Percentiles rank a stretch among this genome's conserved stretches.
Conservation (phyloP, 2,113 vertebrate genomes). For the Sylvietta virens region DNA sequence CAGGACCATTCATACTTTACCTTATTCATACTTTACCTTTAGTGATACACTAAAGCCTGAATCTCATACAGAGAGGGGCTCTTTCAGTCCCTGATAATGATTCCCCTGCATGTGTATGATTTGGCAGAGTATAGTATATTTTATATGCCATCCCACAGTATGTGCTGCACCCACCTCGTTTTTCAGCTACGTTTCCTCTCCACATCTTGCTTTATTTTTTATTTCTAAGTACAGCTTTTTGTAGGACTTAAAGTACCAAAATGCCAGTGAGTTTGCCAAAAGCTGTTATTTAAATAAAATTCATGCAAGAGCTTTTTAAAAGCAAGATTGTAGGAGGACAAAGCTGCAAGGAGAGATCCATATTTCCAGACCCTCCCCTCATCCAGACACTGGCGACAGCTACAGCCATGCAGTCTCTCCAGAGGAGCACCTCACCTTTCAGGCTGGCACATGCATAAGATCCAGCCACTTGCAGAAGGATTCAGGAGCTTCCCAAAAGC, state of each 20-base stretch:
- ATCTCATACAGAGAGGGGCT: neutral
- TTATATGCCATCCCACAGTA: neutral
- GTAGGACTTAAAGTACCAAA: constrained; percentile 1
- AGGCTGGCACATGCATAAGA: neutral
- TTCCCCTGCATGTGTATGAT: neutral
- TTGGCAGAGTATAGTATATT: neutral
- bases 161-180: neutral
- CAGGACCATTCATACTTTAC: neutral
- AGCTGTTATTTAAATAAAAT: neutral
- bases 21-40: neutral
- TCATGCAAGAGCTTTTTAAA: neutral
- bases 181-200: neutral
- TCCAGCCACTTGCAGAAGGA: neutral
- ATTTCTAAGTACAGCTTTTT: neutral
- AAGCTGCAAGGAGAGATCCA: neutral
- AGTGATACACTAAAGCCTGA: neutral
- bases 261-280: neutral
- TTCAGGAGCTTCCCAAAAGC: neutral
- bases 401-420: neutral
- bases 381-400: neutral
- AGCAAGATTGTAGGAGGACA: neutral
- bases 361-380: neutral
- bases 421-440: neutral
- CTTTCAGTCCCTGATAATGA: neutral
- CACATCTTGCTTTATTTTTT: neutral